Evolutionary conservation across 2,888 invertebrate species (phyloP).

Genomic region (Drosophila tanythrix): DNA sequence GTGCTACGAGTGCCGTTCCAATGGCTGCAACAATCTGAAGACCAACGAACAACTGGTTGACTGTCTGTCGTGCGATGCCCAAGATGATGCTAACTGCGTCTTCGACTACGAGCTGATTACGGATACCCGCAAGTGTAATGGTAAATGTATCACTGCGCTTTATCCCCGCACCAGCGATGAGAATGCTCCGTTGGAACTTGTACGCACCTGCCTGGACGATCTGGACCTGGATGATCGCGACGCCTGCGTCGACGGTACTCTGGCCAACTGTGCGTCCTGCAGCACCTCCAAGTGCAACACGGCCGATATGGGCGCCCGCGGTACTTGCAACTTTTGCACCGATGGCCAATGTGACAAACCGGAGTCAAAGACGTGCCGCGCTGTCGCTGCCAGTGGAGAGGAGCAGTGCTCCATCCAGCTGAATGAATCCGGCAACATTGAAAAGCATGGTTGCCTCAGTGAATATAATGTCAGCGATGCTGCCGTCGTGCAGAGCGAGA

Average conservation of each 20-base stretch:
- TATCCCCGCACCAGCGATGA: conserved; percentile 72
- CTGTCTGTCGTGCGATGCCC: conserved; percentile 76
- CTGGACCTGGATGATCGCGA: conserved; percentile 73
- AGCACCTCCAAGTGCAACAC: conserved; percentile 63
- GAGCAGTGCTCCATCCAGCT: conserved; percentile 78
- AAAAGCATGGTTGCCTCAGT: conserved; percentile 77
- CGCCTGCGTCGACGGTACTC: conserved; percentile 50
- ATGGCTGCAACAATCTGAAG: conserved; percentile 75
- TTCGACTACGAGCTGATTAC: conserved; percentile 54
- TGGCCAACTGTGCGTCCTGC: conserved; percentile 70
- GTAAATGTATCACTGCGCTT: conserved; percentile 79
- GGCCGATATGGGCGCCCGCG: conserved; percentile 64
- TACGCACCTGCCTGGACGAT: conserved; percentile 81
- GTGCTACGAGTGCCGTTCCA: conserved; percentile 80
- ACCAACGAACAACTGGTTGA: conserved; percentile 59
- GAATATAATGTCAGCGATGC: conserved; percentile 71
- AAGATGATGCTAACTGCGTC: conserved; percentile 61
- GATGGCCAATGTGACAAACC: conserved; percentile 70
- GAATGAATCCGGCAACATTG: conserved; percentile 53
- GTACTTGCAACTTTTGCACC: conserved; percentile 72
- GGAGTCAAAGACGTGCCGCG: conserved; percentile 61
- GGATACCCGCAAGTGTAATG: conserved; percentile 67
- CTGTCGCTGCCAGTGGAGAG: conserved; percentile 48
- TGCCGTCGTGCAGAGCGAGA: conserved; percentile 44
- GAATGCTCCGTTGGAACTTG: conserved; percentile 67